Conservation (phyloP, 2,113 vertebrate genomes). For the Oxyura jamaicensis region DNA sequence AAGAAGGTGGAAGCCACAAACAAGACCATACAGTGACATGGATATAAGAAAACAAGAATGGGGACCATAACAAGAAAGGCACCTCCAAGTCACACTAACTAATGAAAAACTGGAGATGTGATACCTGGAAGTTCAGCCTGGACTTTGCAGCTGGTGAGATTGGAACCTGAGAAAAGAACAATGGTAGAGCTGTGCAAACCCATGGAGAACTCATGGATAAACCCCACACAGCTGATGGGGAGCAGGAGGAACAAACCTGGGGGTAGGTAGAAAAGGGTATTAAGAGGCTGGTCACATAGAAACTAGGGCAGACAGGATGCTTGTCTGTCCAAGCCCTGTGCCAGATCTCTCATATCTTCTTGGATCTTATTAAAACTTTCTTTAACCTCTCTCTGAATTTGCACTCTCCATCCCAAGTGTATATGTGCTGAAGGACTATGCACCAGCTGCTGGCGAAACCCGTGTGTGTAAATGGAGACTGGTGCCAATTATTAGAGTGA, state of each 20-base stretch:
- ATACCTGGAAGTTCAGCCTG: not conserved
- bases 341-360: not conserved
- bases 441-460: not conserved
- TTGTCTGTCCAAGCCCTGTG: rapidly evolving
- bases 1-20: not conserved
- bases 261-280: not conserved
- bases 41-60: not conserved
- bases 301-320: rapidly evolving
- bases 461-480: too few species aligned
- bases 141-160: not conserved
- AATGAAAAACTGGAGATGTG: not conserved
- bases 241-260: not conserved
- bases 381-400: too few species aligned
- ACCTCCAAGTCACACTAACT: not conserved
- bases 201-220: rapidly evolving
- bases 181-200: not conserved
- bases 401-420: too few species aligned
- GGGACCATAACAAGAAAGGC: not conserved
- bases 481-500: not conserved
- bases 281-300: not conserved
- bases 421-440: not conserved
- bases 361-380: not conserved
- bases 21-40: not conserved
- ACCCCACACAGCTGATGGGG: rapidly evolving
- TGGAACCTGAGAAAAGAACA: not conserved